These are phyloP conservation scores for Perodicticus potto DNA, from an alignment of 2,797 vertebrate genomes.

Conservation along the genomic window DNA sequence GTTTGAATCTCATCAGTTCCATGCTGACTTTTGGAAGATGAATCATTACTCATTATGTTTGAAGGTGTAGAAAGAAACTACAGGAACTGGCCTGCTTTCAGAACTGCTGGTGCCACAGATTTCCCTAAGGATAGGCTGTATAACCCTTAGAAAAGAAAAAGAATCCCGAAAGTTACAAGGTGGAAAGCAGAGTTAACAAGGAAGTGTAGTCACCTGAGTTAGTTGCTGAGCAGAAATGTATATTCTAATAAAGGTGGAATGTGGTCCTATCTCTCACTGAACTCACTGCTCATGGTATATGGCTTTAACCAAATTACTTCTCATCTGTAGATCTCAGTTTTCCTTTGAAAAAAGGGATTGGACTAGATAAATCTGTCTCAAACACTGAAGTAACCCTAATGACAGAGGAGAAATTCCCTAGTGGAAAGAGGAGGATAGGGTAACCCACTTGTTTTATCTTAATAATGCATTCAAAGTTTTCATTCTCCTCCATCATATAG, in stretches of 20 bases:
- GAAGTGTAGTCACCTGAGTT: neutral
- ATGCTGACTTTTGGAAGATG: conserved; percentile 45
- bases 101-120: neutral
- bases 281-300: neutral
- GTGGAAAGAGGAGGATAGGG: neutral
- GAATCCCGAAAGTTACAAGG: neutral
- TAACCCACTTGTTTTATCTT: conserved; percentile 40
- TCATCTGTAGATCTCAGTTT: conserved; percentile 10
- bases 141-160: neutral
- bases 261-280: neutral
- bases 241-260: neutral
- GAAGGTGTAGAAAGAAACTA: conserved; percentile 5
- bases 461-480: conserved; percentile 25
- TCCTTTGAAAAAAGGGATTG: neutral
- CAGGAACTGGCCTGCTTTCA: neutral
- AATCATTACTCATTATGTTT: conserved; percentile 27
- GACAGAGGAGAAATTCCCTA: conserved; percentile 20
- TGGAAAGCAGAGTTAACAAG: neutral
- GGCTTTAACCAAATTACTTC: conserved; percentile 43
- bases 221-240: neutral
- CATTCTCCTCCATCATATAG: neutral
- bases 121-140: conserved; percentile 10
- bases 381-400: conserved; percentile 38
- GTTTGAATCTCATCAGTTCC: conserved; percentile 26
- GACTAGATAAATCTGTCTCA: neutral